A percentile compares a stretch with the other conserved stretches of the same genome.
These are phyloP conservation scores for Rutpela maculata DNA, from an alignment of 2,888 invertebrate species.

Conservation along the genomic window DNA sequence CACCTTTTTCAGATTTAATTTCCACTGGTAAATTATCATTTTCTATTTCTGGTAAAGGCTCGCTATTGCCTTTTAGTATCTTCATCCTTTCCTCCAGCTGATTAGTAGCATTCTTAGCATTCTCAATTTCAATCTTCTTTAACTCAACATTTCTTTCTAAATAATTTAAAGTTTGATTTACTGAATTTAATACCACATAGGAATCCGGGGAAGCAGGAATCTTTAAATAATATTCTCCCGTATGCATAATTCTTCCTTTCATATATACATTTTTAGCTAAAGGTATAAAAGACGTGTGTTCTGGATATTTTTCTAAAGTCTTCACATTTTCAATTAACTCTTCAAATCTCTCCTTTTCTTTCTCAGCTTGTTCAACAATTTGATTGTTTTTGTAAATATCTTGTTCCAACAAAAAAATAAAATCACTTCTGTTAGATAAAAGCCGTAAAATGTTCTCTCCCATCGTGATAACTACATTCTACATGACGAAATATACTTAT, in stretches of 20 bases:
- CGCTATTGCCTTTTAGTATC: constrained; percentile 56
- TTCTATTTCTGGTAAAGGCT: constrained; percentile 40
- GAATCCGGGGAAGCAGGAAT: constrained; percentile 61
- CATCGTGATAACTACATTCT: constrained; percentile 44
- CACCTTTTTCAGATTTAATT: constrained; percentile 65
- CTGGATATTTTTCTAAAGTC: constrained; percentile 59
- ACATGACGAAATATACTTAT: neutral
- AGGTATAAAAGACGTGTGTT: constrained; percentile 64
- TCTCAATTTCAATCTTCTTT: constrained; percentile 57
- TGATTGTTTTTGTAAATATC: constrained; percentile 58
- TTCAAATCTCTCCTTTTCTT: constrained; percentile 55
- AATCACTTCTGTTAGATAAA: constrained; percentile 55
- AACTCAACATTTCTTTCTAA: constrained; percentile 56
- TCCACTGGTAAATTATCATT: constrained; percentile 58
- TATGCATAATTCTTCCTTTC: constrained; percentile 65
- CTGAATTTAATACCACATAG: constrained; percentile 59
- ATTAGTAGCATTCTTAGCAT: constrained; percentile 55
- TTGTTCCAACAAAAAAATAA: constrained; percentile 57
- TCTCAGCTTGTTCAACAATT: constrained; percentile 47
- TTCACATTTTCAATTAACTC: constrained; percentile 57
- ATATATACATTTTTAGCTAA: constrained; percentile 67
- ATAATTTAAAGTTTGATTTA: constrained; percentile 59
- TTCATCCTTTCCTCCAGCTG: constrained; percentile 63
- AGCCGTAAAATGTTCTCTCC: constrained; percentile 46
- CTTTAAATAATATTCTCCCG: constrained; percentile 65